Conservation (phyloP, 2,888 invertebrate genomes). For the Phalera bucephala region DNA sequence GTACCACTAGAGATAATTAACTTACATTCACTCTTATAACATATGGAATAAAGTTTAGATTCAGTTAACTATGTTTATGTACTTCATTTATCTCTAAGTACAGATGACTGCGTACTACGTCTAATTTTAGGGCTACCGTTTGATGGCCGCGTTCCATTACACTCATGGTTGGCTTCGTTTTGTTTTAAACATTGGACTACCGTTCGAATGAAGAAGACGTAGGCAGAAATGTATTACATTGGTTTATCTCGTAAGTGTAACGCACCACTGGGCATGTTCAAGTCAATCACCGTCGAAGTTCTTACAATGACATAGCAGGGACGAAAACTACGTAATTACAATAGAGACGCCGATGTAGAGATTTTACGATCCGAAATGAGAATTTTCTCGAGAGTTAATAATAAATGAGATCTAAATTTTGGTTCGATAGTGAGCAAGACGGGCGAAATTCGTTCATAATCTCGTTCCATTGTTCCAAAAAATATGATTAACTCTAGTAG, state of each 20-base stretch:
- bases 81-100: slow-evolving; percentile 71
- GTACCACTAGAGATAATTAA: slow-evolving; percentile 67
- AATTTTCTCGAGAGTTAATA: slow-evolving; percentile 37
- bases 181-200: too few relatives aligned
- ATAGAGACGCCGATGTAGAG: too few relatives aligned
- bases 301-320: slow-evolving; percentile 16
- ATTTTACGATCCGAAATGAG: slow-evolving; percentile 21
- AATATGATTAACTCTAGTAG: slow-evolving; percentile 46
- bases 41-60: slow-evolving; percentile 71
- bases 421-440: slow-evolving; percentile 75
- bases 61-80: slow-evolving; percentile 70
- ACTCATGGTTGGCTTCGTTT: slow-evolving; percentile 21
- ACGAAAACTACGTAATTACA: slow-evolving; percentile 21
- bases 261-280: slow-evolving; percentile 24
- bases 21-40: slow-evolving; percentile 69
- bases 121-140: slow-evolving; percentile 41
- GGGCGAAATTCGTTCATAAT: slow-evolving; percentile 66
- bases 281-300: slow-evolving; percentile 19
- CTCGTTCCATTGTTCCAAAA: slow-evolving; percentile 59
- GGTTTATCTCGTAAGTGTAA: slow-evolving; percentile 25
- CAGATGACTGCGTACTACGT: slow-evolving; percentile 49
- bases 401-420: slow-evolving; percentile 79
- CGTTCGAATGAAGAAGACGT: too few relatives aligned
- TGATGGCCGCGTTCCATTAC: slow-evolving; percentile 35
- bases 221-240: slow-evolving; percentile 5